phyloP scores from a whole-genome alignment of 2,113 vertebrate species.

The Bubo scandiacus region DNA sequence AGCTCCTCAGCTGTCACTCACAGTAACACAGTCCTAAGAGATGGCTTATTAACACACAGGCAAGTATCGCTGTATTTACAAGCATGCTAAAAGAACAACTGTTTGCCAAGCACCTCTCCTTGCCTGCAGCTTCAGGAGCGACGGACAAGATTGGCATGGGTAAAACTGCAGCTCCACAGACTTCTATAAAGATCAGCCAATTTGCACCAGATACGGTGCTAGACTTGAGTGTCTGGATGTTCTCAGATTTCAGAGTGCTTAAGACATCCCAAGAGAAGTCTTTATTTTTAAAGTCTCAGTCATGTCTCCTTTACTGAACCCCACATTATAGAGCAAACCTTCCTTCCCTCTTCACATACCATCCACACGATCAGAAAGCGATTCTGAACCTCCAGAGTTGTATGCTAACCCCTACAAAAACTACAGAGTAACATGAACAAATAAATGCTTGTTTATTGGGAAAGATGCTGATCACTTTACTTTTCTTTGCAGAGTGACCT shows the following conservation, averaged over 20 bases:
- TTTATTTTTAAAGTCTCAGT: not conserved
- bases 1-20: not conserved
- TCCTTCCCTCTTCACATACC: not conserved
- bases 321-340: fast-evolving
- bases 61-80: fast-evolving
- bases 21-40: not conserved
- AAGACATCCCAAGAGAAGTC: not conserved
- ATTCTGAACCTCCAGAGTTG: not conserved
- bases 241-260: not conserved
- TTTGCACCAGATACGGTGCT: not conserved
- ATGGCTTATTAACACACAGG: not conserved
- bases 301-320: not conserved
- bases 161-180: not conserved
- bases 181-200: not conserved
- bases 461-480: not conserved
- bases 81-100: not conserved
- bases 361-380: fast-evolving
- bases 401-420: not conserved
- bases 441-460: not conserved
- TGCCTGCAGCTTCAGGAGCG: not conserved
- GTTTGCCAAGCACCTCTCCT: not conserved
- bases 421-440: fast-evolving
- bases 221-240: not conserved
- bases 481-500: not conserved
- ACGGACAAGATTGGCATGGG: not conserved